Base-by-base conservation (phyloP, 2,113 vertebrate species). In the Cephalopterus ornatus region DNA sequence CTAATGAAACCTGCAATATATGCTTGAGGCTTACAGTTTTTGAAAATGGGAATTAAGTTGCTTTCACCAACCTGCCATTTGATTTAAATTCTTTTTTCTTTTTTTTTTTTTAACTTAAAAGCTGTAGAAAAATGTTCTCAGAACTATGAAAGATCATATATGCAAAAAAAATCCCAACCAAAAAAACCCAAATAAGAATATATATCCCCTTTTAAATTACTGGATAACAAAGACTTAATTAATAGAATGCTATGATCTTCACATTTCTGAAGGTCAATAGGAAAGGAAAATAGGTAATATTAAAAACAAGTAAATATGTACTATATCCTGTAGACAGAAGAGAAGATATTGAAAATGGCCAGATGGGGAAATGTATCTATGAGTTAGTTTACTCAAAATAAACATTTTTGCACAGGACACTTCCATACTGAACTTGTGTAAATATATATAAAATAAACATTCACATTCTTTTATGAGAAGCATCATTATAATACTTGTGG, bases 81-180 rank as follows among this genome's bases (percentile, higher is more conserved):
- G 46, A 73, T 74, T 76, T 65, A 47, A 39, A 42, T 30, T 53
- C 2, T 56, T 35, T 78, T 2, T 16, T 26, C 11, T 28, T 47
- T 4, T 8, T 35, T 56, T 35, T 71, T 70, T 35, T 39, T 61
- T 37, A 53, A 68, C 4, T 66, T 67, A 58, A 78, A 72, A 78
- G 9, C 16, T 50, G 7, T 33, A 41, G 30, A 47, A 85, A 76
- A 53, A 44, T 58, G 4, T 68, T 89, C 37, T 21, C 3, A 53
- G 55, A 79, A 72, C 27, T 72, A 33, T 27, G 17, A 33, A 85
- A 89, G 13, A 42, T 11, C 2, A 18, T 35, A 28, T 14, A 91
- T 23, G 2, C 0, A 53, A 73, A 76, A 68, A 68, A 23, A 13
- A 20, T 17, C 5, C 20, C 39, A 26, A 59, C 0, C 27, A 39